Base-by-base conservation (phyloP, 2,113 vertebrate genomes). In the Scortum barcoo region DNA sequence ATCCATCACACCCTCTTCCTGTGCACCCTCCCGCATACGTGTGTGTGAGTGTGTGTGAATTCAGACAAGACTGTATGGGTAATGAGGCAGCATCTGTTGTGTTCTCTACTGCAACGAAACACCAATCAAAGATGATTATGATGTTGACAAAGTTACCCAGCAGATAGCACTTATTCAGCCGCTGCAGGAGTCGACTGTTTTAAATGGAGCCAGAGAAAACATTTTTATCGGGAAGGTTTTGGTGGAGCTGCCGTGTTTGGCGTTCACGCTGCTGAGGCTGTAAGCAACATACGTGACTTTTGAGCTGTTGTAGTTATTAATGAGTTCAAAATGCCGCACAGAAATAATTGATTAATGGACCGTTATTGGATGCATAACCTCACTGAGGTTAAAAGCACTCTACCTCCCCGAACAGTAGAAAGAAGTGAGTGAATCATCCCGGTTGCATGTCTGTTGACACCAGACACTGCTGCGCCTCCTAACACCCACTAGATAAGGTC, bases 61-160 rank as follows among this genome's bases (percentile, higher is more conserved):
- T 78, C 63, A 83, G 65, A 81, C 33, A 83, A 78, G 78, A 82
- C 71, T 76, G 84, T 85, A 58, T 84, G 73, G 60, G 76, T 90
- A 88, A 93, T 92, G 87, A 93, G 72, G 81, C 85, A 84, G 91
- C 91, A 93, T 92, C 93, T 94, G 94, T 88, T 92, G 84, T 89
- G 74, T 80, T 91, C 87, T 90, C 83, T 46, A 67, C 86, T 46
- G 83, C 70, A 26, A 80, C 33, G 60, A 83, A 89, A 85, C 86
- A 83, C 90, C 87, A 94, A 94, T 95, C 92, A 94, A 86, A 93
- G 80, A 91, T 90, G 93, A 93, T 94, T 94, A 93, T 88, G 85
- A 88, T 93, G 92, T 93, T 92, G 91, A 91, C 84, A 90, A 89
- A 92, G 90, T 90, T 83, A 76, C 80, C 86, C 91, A 86, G 87